A percentile compares a stretch with the other conserved stretches of the same genome.
Conservation (phyloP, 1,140 invertebrate genomes). For the Leptopilina clavipes region DNA sequence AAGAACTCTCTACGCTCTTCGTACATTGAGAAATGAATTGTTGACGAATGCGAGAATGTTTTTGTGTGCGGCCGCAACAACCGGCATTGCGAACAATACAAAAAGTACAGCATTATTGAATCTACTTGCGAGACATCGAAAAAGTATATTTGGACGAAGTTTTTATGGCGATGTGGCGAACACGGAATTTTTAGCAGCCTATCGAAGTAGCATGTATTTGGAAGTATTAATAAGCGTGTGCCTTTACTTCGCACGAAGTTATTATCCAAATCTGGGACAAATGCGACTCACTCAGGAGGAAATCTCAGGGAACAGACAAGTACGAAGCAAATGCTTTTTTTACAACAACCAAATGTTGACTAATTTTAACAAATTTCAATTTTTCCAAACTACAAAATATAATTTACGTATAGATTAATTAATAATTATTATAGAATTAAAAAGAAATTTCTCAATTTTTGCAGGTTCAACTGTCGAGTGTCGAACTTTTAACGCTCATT, state of each 20-base stretch:
- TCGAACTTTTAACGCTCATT: conserved; percentile 86
- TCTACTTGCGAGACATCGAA: conserved; percentile 85
- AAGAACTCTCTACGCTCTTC: conserved; percentile 85
- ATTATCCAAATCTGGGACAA: conserved; percentile 83
- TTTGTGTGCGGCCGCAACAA: conserved; percentile 83
- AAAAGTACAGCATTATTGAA: conserved; percentile 77
- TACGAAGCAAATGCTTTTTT: conserved; percentile 54
- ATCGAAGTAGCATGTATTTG: conserved; percentile 88
- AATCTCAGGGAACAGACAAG: conserved; percentile 84
- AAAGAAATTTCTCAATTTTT: conserved; percentile 50
- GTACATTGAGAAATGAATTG: conserved; percentile 84
- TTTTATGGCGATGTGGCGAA: conserved; percentile 83
- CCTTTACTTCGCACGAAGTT: conserved; percentile 87
- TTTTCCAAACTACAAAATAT: too few species aligned
- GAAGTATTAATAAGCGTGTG: conserved; percentile 87
- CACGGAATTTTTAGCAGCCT: conserved; percentile 78
- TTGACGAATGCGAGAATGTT: conserved; percentile 84
- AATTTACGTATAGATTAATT: too few species aligned
- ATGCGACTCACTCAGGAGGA: conserved; percentile 84
- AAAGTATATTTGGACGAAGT: conserved; percentile 87
- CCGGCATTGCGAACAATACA: conserved; percentile 77
- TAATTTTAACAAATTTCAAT: too few species aligned
- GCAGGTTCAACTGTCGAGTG: conserved; percentile 84
- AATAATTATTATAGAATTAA: neutral
- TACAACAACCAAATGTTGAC: too few species aligned